Evolutionary conservation across 1,140 invertebrate species (phyloP), one percentile per base, ranked within the genome.

Genomic region (Cyclargus thomasi): DNA sequence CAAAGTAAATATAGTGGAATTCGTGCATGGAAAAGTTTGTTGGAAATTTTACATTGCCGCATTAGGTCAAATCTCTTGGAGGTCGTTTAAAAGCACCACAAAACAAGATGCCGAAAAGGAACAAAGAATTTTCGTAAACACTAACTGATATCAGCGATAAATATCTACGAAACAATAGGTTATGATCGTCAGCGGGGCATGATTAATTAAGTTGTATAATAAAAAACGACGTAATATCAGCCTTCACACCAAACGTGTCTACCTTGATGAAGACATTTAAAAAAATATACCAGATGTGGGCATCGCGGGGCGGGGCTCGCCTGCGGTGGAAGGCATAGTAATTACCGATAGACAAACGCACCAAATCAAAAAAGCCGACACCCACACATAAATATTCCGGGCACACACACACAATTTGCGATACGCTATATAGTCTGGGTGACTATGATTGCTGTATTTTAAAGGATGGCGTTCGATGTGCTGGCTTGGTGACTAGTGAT

Each of bases 331-430:
- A 87, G 81, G 76, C 88, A 90, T 82, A 82, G 80, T 86, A 88
- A 90, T 90, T 90, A 88, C 82, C 79, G 78, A 85, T 86, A 85
- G 82, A 88, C 83, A 83, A 84, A 76, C 78, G 77, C 73, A 62
- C 72, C 68, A 77, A 80, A 74, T 89, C 81, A 88, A 90, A 90
- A 84, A 85, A 73, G 81, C 83, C 86, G 85, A 83, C 85, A 67
- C 73, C 53, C 69, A 74, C 75, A 70, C 73, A 75, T 63, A 63
- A 16, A 20, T 22, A 55, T 67, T 53, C 55, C 47, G 74, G 71
- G 18, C 76, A 79, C 76, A 80, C 75, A 74, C 69, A 5, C 16
- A 63, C 62, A 71, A 17, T 79, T 86, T 80, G 85, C 77, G 62
- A 63, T 63, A 63, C 62, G 23, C 62, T 63, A 63, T 21, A 29